Base-by-base conservation (phyloP, 2,797 vertebrate genomes). In the Microchirus variegatus region DNA sequence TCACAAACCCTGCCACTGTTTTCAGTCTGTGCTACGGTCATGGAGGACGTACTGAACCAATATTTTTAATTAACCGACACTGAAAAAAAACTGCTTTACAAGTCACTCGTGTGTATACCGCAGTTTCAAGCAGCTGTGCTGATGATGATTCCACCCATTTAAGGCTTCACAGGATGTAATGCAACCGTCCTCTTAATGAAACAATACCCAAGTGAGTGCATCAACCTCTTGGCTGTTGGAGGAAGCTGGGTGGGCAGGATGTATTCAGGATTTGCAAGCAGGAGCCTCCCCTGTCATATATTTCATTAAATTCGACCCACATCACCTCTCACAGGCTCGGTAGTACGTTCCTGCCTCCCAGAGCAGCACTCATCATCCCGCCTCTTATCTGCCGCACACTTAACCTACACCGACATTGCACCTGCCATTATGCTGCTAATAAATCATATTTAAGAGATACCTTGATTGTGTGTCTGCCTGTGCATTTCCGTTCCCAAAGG, bases 401-500 rank as follows among this genome's bases (percentile, higher is more conserved):
- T 74, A 57, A 71, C 56, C 71, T 49, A 0, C 55, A 40, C 68
- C 53, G 67, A 75, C 66, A 13, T 43, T 19, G 56, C 68, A 66
- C 63, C 52, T 75, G 50, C 61, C 56, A 65, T 75, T 75, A 83
- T 37, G 18, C 63, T 18, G 52, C 47, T 56, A 55, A 56, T 73
- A 64, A 81, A 87, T 85, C 73, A 1, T 31, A 75, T 83, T 81
- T 72, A 47, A 71, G 50, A 1, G 61, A 45, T 66, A 50, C 70
- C 47, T 51, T 50, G 36, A 69, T 72, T 75, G 86, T 84, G 83
- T 14, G 76, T 75, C 88, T 91, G 87, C 86, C 91, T 38, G 17
- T 51, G 53, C 54, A 37, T 79, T 82, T 80, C 68, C 67, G 66
- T 60, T 64, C 63, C 63, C 57, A 14, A 52, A 96, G 92, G 96